Evolutionary conservation across 2,888 invertebrate species (phyloP), one percentile per base, ranked within the genome.

Genomic region (Dasypogon diadema): DNA sequence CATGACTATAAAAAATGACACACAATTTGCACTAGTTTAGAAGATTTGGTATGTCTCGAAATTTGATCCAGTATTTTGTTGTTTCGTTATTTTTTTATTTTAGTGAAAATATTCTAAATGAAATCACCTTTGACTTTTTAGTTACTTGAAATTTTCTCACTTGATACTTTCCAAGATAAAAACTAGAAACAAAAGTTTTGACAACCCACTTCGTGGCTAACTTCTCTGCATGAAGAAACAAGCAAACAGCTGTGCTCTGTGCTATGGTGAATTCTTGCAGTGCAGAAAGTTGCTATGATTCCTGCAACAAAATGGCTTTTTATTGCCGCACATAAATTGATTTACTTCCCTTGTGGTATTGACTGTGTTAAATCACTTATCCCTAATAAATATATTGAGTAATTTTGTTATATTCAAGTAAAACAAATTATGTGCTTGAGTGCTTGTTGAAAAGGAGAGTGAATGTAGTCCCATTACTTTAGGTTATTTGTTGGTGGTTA

Each of bases 141-240:
- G 5, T 60, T 48, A 68, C 65, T 65, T 65, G 46, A 48, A 48
- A 68, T 48, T 68, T 68, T 48, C 26, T 54, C 54, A 51, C 70
- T 70, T 30, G 21, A 70, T 34, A 54, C 51, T n/a, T 51, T 24
- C 30, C 16, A 54, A n/a, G 54, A 30, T 21, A 34, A 51, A 30
- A 51, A 68, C 16, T 12, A 54, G 63, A 68, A 68, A 68, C 65
- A 68, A 68, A 70, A 54, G 54, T 54, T 77, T 77, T 77, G 77
- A 77, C 77, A 77, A 75, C 22, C 54, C 72, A 60, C 70, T 74
- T 72, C 77, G 77, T 77, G 77, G 77, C 77, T 72, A 77, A 77
- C 77, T 77, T 77, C 77, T 77, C 46, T 1, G 4, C n/a, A 14
- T 21, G 34, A 42, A 42, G 12, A 60, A 60, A 37, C 60, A 60